Percentiles rank a stretch among this genome's conserved stretches.
Conservation (phyloP, 2,113 vertebrate species). For the Pluvialis apricaria region DNA sequence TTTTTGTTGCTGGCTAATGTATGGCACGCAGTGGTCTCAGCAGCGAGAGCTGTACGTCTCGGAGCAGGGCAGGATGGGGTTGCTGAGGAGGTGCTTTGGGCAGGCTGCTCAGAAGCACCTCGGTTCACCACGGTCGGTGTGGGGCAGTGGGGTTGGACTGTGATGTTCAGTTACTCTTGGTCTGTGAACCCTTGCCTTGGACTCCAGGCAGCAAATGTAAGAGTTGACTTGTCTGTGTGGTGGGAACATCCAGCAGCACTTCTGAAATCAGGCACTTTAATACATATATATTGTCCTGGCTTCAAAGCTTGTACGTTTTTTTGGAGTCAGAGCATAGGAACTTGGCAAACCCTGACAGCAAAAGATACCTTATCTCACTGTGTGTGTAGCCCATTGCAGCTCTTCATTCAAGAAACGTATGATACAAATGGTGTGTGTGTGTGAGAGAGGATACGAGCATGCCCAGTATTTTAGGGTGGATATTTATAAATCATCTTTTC, state of each 20-base stretch:
- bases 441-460: neutral
- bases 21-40: neutral
- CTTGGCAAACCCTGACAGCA: neutral
- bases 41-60: neutral
- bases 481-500: neutral
- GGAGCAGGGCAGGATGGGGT: neutral
- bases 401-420: neutral
- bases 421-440: neutral
- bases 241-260: neutral
- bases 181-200: neutral
- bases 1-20: neutral
- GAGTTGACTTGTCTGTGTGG: neutral
- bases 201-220: neutral
- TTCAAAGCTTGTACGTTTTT: neutral
- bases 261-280: neutral
- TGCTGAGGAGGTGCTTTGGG: neutral
- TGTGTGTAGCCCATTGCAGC: neutral
- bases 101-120: neutral
- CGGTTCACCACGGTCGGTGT: rapidly evolving
- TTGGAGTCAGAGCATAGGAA: neutral
- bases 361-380: rapidly evolving
- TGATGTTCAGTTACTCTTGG: neutral
- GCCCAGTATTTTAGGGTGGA: neutral
- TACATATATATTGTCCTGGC: neutral
- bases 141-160: neutral